These are phyloP conservation scores for Glaucomys volans DNA, from an alignment of 2,113 vertebrate genomes.

Conservation along the genomic window DNA sequence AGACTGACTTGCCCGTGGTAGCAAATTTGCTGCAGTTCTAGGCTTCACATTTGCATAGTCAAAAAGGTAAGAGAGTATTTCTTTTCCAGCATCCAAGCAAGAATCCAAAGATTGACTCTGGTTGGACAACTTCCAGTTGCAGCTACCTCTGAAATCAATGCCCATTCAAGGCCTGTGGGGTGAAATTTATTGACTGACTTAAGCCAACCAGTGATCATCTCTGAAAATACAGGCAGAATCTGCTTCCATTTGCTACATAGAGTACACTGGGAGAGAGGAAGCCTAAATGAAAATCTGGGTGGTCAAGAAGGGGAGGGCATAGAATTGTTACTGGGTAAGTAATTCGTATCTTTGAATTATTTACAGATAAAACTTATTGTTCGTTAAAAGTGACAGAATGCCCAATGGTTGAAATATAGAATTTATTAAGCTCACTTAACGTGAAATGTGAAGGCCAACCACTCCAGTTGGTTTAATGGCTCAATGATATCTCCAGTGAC, in stretches of 20 bases:
- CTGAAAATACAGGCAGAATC: background rate
- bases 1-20: background rate
- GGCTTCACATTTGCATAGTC: background rate
- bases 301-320: background rate
- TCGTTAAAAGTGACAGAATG: conserved; percentile 33
- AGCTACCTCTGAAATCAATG: background rate
- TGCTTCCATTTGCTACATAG: background rate
- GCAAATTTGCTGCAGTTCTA: background rate
- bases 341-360: conserved; percentile 1
- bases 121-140: background rate
- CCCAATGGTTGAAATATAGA: background rate
- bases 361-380: background rate
- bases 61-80: background rate
- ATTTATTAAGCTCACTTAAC: background rate
- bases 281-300: background rate
- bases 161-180: background rate
- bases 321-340: background rate
- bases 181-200: background rate
- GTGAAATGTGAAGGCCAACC: background rate
- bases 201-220: background rate
- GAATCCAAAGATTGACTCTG: background rate
- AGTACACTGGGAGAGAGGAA: background rate
- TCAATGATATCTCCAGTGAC: background rate
- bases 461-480: background rate
- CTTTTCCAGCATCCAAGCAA: background rate